Conservation (phyloP, 1,140 invertebrate genomes). For the Gerris buenoi region DNA sequence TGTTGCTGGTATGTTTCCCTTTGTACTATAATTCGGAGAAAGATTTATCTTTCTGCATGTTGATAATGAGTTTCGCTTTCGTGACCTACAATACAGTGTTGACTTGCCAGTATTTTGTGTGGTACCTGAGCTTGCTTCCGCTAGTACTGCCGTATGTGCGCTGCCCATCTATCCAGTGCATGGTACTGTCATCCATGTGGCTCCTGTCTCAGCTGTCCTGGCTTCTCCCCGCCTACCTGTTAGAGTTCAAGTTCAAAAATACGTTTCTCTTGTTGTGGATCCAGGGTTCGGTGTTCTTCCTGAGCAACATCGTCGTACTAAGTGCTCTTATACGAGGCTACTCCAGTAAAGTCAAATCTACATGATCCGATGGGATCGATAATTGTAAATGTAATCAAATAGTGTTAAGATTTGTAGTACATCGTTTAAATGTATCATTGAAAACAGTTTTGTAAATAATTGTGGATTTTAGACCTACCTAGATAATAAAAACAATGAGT, state of each 20-base stretch:
- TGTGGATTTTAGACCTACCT: no score
- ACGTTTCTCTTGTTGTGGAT: constrained; percentile 66
- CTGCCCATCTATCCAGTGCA: constrained; percentile 34
- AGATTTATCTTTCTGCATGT: constrained; percentile 68
- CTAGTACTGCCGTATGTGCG: constrained; percentile 51
- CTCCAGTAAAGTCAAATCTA: constrained; percentile 13
- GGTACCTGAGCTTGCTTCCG: constrained; percentile 83
- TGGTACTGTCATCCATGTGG: constrained; percentile 47
- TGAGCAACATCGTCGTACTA: constrained; percentile 56
- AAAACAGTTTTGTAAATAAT: no score
- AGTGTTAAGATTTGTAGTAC: no score
- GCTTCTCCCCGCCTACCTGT: constrained; percentile 76
- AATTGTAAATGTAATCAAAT: no score
- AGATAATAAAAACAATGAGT: no score
- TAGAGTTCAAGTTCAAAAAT: constrained; percentile 77
- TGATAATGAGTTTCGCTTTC: constrained; percentile 70
- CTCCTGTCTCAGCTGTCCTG: constrained; percentile 62
- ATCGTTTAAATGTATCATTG: no score
- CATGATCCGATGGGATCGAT: no score
- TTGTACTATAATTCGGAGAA: constrained; percentile 46
- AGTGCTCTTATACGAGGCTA: constrained; percentile 47
- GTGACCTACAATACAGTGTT: constrained; percentile 92
- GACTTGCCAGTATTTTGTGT: constrained; percentile 95
- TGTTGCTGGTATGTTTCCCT: constrained; percentile 54
- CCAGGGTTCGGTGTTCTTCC: constrained; percentile 61